Percentiles rank a stretch among this genome's conserved stretches.
Conservation (phyloP, 2,888 invertebrate genomes). For the Ectemnius cavifrons region DNA sequence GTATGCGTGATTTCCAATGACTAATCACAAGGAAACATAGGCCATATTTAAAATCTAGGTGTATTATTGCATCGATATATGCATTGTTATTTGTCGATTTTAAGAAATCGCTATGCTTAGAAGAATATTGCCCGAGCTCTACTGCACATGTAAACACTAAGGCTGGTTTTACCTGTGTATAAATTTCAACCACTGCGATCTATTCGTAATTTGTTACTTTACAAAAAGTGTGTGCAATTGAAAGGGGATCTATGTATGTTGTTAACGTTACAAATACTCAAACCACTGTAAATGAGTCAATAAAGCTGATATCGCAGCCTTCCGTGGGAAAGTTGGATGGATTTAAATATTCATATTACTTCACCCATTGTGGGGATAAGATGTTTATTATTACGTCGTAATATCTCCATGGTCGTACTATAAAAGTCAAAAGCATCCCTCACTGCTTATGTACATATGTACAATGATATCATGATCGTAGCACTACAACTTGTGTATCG, state of each 20-base stretch:
- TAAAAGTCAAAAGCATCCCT: neutral
- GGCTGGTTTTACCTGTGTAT: neutral
- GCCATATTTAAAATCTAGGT: slow-evolving; percentile 17
- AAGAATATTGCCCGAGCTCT: too few species aligned
- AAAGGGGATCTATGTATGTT: slow-evolving; percentile 22
- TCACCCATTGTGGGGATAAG: neutral
- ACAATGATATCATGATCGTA: neutral
- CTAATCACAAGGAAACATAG: slow-evolving; percentile 8
- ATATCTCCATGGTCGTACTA: too few species aligned
- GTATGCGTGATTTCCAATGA: slow-evolving; percentile 8
- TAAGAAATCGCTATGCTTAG: neutral
- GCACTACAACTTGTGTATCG: slow-evolving; percentile 17
- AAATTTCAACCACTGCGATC: slow-evolving; percentile 20
- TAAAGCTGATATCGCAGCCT: slow-evolving; percentile 38
- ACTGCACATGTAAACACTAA: too few species aligned
- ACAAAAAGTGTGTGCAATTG: slow-evolving; percentile 28
- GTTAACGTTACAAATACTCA: slow-evolving; percentile 48
- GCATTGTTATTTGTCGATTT: neutral
- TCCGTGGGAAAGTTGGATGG: slow-evolving; percentile 12
- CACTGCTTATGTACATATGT: slow-evolving; percentile 15
- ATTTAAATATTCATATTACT: slow-evolving; percentile 5
- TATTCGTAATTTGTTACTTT: slow-evolving; percentile 33
- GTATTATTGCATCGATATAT: slow-evolving; percentile 1
- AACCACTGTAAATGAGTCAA: slow-evolving; percentile 32
- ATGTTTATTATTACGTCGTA: too few species aligned